Evolutionary conservation across 2,797 vertebrate species (phyloP), one percentile per base, ranked within the genome.

Genomic region (Malurus leucopterus): DNA sequence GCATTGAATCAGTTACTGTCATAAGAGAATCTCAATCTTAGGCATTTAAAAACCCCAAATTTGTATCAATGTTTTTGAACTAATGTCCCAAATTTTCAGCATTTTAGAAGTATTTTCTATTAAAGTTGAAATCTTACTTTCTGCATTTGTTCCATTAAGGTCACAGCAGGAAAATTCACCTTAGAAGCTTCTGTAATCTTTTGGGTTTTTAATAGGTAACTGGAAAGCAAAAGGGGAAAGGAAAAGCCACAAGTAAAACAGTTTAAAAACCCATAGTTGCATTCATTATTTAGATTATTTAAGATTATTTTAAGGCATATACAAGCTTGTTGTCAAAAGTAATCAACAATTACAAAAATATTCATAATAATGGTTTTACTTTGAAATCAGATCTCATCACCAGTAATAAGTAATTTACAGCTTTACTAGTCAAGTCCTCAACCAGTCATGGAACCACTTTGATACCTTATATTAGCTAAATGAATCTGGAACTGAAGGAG

Each of bases 121-220:
- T 29, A 69, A 63, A 36, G 5, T 64, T 9, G 59, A 43, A 49
- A 49, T 41, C 85, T 96, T 97, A 98, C 97, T 84, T 96, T 38
- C 32, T n/a, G 12, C 20, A 96, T 13, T 47, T 73, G 67, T 69
- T 91, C 49, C 71, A 89, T 59, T 44, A 98, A 62, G 43, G 95
- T 91, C 74, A 94, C 43, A 90, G 88, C 63, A 96, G 87, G 71
- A 96, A 98, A 98, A 41, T 92, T 80, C 71, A 99, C 63, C 27
- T 96, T 88, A 40, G 98, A 97, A 16, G 98, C 98, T 86, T 96
- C 97, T 84, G 98, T 88, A 91, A 97, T 77, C 1, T 77, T 93
- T 84, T 97, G 93, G 41, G 91, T 97, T 96, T 96, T 92, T 72
- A 99, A 96, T 78, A 97, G 40, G 78, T 99, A 99, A 94, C 99